Conservation (phyloP, 1,140 invertebrate species). For the Pararge aegeria region DNA sequence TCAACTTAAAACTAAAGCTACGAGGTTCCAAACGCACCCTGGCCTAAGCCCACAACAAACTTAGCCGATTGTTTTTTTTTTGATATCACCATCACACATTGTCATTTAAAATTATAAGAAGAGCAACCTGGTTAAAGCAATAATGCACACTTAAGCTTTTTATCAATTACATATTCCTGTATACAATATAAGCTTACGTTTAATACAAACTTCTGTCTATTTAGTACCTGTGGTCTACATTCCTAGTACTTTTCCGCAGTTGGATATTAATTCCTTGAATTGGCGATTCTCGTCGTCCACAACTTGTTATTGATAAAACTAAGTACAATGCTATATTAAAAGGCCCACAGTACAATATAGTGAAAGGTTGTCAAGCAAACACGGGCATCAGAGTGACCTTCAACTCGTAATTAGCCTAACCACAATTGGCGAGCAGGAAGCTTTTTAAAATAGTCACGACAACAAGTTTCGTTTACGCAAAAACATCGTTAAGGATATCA, state of each 20-base stretch:
- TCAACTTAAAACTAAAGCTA: too few species aligned
- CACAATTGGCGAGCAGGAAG: constrained; percentile 15
- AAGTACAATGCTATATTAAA: constrained; percentile 6
- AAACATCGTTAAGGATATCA: background rate
- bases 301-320: background rate
- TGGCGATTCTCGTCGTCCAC: background rate
- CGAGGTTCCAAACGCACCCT: too few species aligned
- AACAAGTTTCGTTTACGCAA: background rate
- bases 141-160: too few species aligned
- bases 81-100: too few species aligned
- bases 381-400: constrained; percentile 15
- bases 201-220: background rate
- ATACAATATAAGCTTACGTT: too few species aligned
- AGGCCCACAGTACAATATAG: constrained; percentile 8
- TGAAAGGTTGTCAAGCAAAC: constrained; percentile 20
- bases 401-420: constrained; percentile 18
- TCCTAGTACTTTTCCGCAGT: background rate
- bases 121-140: too few species aligned
- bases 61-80: too few species aligned
- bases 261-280: background rate
- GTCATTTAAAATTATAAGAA: too few species aligned
- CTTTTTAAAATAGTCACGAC: background rate
- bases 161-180: too few species aligned
- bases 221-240: background rate
- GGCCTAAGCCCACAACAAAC: too few species aligned